Conservation (phyloP, 2,888 invertebrate species). For the Deilephila elpenor region DNA sequence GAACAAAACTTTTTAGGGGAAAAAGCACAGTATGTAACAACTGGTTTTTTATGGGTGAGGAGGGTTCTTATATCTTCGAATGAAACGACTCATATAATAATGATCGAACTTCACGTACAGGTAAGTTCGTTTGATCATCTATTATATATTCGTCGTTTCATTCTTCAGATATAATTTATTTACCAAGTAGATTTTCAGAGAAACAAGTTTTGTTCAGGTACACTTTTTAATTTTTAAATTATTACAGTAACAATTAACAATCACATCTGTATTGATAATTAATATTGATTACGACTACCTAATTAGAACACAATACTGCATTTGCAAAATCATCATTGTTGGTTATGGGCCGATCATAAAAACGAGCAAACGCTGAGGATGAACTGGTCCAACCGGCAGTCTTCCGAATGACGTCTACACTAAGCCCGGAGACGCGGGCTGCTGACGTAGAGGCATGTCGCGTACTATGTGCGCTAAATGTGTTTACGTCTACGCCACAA, state of each 20-base stretch:
- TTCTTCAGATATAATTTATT: constrained; percentile 24
- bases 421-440: not conserved
- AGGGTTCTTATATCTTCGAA: not conserved
- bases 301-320: not conserved
- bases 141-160: not conserved
- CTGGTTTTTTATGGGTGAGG: not conserved
- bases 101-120: not conserved
- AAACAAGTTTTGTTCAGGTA: constrained; percentile 1
- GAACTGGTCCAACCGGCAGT: constrained; percentile 28
- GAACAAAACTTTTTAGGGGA: not conserved
- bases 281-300: too few relatives aligned
- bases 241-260: not conserved
- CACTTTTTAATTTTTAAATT: not conserved
- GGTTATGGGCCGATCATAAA: not conserved
- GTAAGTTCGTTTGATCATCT: constrained; percentile 3
- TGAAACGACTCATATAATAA: too few relatives aligned
- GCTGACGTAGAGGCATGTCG: not conserved
- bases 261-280: not conserved
- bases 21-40: not conserved
- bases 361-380: constrained; percentile 1
- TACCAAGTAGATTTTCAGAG: constrained; percentile 12
- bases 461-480: not conserved
- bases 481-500: constrained; percentile 20
- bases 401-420: constrained; percentile 14
- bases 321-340: not conserved